Conservation (phyloP, 1,140 invertebrate genomes). For the Geopemphigus sp. region DNA sequence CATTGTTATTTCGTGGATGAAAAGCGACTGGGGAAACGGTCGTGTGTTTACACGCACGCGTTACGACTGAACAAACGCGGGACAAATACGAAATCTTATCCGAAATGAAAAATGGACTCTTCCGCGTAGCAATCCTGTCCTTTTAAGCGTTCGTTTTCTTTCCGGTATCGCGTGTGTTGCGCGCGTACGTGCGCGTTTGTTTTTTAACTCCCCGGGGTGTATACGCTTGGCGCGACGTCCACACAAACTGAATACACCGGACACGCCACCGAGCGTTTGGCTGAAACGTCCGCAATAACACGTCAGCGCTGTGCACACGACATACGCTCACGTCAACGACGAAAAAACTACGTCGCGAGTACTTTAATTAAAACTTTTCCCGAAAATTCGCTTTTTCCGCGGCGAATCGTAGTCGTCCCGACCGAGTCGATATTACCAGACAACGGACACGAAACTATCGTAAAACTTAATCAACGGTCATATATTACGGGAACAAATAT, state of each 20-base stretch:
- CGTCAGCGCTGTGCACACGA: background rate
- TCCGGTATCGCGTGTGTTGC: no score
- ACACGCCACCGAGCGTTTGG: background rate
- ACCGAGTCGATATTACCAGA: background rate
- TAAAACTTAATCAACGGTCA: background rate
- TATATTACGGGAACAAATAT: background rate
- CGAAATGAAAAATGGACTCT: no score
- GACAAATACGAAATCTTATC: no score
- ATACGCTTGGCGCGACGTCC: background rate
- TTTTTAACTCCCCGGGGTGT: background rate
- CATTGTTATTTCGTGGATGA: no score
- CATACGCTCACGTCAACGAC: background rate
- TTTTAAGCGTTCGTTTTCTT: no score
- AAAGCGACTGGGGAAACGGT: no score
- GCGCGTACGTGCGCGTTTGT: background rate
- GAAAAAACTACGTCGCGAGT: background rate
- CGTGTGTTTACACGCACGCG: no score
- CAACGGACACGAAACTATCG: background rate
- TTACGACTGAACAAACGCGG: no score
- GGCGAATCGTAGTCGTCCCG: background rate
- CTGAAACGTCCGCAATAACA: background rate
- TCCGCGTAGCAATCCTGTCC: no score
- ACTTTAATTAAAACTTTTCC: constrained; percentile 16
- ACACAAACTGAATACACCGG: background rate
- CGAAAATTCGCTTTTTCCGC: background rate